A percentile compares a stretch with the other conserved stretches of the same genome.
Conservation (phyloP, 2,888 invertebrate genomes). For the Acholoe squamosa region DNA sequence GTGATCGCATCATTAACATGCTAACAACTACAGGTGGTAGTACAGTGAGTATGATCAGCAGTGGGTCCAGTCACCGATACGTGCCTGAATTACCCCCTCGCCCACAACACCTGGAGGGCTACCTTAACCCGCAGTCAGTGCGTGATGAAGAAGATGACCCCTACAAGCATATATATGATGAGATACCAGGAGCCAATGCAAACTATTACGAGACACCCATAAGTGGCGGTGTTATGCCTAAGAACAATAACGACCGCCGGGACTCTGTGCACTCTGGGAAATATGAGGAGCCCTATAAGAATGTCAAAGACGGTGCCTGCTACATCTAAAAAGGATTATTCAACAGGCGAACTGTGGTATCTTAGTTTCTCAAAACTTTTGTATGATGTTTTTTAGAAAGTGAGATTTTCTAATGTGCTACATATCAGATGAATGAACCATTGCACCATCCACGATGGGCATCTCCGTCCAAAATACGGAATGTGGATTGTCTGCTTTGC, state of each 20-base stretch:
- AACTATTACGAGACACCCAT: constrained; percentile 30
- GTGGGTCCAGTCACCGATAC: constrained; percentile 62
- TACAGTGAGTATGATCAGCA: constrained; percentile 64
- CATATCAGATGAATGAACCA: too few species aligned
- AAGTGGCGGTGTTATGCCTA: background rate
- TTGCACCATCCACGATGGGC: too few species aligned
- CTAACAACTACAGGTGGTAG: constrained; percentile 63
- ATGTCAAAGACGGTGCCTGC: background rate
- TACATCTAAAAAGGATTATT: background rate
- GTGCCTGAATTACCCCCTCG: constrained; percentile 65
- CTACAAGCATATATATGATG: constrained; percentile 46
- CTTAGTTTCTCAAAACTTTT: too few species aligned
- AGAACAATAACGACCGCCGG: background rate
- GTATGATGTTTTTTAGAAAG: too few species aligned
- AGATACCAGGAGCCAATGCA: constrained; percentile 34
- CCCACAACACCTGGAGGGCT: constrained; percentile 52
- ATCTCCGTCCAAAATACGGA: too few species aligned
- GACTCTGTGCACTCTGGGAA: background rate
- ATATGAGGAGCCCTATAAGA: background rate
- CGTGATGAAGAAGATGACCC: constrained; percentile 54
- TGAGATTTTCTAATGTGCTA: too few species aligned
- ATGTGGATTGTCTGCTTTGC: too few species aligned
- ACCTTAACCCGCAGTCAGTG: constrained; percentile 64
- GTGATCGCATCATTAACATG: constrained; percentile 65
- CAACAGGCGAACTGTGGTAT: background rate